A percentile compares a stretch with the other conserved stretches of the same genome.
These are phyloP conservation scores for Drosophila mettleri DNA, from an alignment of 2,888 invertebrate species.

Conservation along the genomic window DNA sequence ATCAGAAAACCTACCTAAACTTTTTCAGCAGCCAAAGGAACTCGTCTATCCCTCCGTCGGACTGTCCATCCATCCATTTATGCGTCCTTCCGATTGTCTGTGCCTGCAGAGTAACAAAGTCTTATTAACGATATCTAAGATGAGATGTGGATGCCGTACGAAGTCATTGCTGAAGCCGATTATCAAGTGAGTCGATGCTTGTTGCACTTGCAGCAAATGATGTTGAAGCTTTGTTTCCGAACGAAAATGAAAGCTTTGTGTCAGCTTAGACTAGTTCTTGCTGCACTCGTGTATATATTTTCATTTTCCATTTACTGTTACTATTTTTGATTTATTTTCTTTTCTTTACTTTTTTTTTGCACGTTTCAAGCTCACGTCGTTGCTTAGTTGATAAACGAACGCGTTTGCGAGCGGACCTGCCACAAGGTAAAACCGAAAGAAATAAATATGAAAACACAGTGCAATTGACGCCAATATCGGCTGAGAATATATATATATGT, in stretches of 20 bases:
- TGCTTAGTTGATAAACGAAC: slow-evolving; percentile 66
- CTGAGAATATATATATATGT: not conserved
- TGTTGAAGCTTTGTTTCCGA: too few species aligned
- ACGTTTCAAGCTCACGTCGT: slow-evolving; percentile 50
- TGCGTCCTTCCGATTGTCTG: too few species aligned
- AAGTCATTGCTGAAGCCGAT: too few species aligned
- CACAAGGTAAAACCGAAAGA: slow-evolving; percentile 29
- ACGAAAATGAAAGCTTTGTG: not conserved
- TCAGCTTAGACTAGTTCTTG: slow-evolving; percentile 9
- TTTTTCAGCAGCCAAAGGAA: too few species aligned
- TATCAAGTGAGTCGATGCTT: not conserved
- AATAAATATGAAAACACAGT: slow-evolving; percentile 1
- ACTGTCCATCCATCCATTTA: too few species aligned
- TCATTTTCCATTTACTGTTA: slow-evolving; percentile 43
- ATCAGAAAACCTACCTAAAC: too few species aligned
- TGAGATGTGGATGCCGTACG: too few species aligned
- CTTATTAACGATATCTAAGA: too few species aligned
- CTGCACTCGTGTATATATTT: slow-evolving; percentile 23
- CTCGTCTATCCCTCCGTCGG: too few species aligned
- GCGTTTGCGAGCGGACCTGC: slow-evolving; percentile 55
- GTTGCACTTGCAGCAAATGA: not conserved
- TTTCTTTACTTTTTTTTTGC: slow-evolving; percentile 23
- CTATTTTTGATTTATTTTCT: slow-evolving; percentile 14
- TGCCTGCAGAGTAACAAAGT: too few species aligned
- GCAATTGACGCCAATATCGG: not conserved